Base-by-base conservation (phyloP, 1,140 invertebrate genomes). In the Linepithema humile region DNA sequence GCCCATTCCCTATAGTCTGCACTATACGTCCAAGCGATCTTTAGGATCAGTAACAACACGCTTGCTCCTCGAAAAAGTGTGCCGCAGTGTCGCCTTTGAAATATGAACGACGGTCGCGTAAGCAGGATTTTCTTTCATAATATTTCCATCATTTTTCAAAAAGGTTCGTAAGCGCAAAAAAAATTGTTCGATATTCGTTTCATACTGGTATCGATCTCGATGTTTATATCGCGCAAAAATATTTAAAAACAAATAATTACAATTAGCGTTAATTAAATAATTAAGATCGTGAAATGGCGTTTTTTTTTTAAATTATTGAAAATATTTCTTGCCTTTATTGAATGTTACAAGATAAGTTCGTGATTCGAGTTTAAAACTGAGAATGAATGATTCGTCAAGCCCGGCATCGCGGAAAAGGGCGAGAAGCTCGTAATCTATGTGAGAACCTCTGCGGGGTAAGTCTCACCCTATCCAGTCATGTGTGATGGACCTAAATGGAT, bases 401-500 rank as follows among this genome's bases (percentile, higher is more conserved):
- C 12, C n/a, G 40, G 45, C 26, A 23, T 77, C 70, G 26, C n/a
- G 10, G 4, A n/a, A 80, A 38, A 67, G 83, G 32, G 57, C 45
- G 83, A 88, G 72, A 80, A 82, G 70, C 55, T 85, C 77, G 91
- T 93, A 92, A 93, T 93, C 92, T 93, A 94, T 92, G 93, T 94
- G 93, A 94, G 93, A 94, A 94, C 92, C 92, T 93, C 91, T 92
- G 92, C 90, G 90, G 90, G 91, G 90, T 90, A 92, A 90, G 91
- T 92, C 93, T 93, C 93, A 94, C 93, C 93, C 94, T 93, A 94
- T 92, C 92, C 90, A 94, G 93, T 94, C 93, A 94, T 94, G 94
- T 94, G 94, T 94, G 93, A 94, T 94, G 93, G 93, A 94, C 92
- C 93, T 94, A 94, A 94, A 94, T 94, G 93, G 93, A 94, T 94